Evolutionary conservation across 2,888 invertebrate genomes (phyloP), one percentile per base, ranked within the genome.

Genomic region (Pegoplata infirma): DNA sequence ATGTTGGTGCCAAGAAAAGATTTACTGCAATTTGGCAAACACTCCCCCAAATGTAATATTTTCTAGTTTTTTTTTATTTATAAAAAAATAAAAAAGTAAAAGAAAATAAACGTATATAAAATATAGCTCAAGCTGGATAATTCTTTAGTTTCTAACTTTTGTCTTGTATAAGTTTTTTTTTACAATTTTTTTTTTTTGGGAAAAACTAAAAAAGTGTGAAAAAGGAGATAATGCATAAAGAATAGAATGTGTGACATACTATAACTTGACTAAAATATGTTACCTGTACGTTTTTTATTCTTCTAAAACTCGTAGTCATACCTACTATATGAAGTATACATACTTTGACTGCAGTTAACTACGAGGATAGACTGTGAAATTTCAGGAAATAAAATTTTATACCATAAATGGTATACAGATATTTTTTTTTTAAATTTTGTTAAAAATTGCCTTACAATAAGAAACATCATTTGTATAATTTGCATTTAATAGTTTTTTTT

Each of bases 1-100:
- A 51, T 51, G 67, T 56, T 36, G 56, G 56, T 77, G 77, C 72
- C 77, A 77, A 72, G 77, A 61, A 56, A 77, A 72, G 72, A 77
- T 77, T 77, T 63, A 77, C 67, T 63, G 25, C 63, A 25, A 72
- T 61, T 76, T 72, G 72, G 72, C 67, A 77, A 23, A 72, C 61
- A 72, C 72, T 51, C 63, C 61, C 67, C 56, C 40, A 56, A 56
- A 73, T 32, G 63, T 71, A 66, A 71, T 53, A 64, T 68, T 68
- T 59, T 68, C 6, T 14, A 23, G 3, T 44, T 66, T 25, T 25
- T 56, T n/a, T 28, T 23, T 44, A 19, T n/a, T n/a, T 23, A 66
- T 32, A 58, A 16, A 47, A n/a, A 17, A 61, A n/a, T n/a, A 23
- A 47, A 68, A 68, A 47, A 46, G 10, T 36, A 23, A 47, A 32